phyloP scores from a whole-genome alignment of 1,140 invertebrate species.

The Odontomachus brunneus region DNA sequence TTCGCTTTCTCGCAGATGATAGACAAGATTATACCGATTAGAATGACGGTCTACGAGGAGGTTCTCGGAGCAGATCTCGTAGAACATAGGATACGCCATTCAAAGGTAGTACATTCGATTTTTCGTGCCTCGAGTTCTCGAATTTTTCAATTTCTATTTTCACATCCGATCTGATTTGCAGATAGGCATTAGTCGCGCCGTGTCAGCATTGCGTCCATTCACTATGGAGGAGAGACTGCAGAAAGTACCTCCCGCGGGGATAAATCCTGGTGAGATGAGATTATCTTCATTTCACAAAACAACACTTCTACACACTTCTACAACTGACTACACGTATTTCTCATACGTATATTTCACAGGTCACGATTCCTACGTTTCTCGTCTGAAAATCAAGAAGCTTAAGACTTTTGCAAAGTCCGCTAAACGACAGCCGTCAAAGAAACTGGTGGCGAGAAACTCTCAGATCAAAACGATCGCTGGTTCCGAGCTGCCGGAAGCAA shows the following conservation, averaged over 20 bases:
- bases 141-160: conserved; percentile 24
- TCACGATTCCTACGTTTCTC: conserved; percentile 80
- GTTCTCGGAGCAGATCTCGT: conserved; percentile 94
- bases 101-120: conserved; percentile 81
- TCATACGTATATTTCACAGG: conserved; percentile 70
- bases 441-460: conserved; percentile 29
- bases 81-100: conserved; percentile 92
- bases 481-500: conserved; percentile 9
- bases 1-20: conserved; percentile 85
- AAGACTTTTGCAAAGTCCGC: conserved; percentile 72
- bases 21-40: conserved; percentile 92
- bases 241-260: conserved; percentile 84
- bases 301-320: neutral
- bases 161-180: conserved; percentile 66
- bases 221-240: conserved; percentile 81
- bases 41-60: conserved; percentile 94
- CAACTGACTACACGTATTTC: conserved; percentile 13
- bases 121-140: too few relatives aligned
- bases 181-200: conserved; percentile 88
- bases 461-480: conserved; percentile 51
- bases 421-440: conserved; percentile 68
- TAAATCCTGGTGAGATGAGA: conserved; percentile 86
- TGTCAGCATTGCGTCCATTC: conserved; percentile 86
- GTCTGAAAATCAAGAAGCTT: conserved; percentile 75
- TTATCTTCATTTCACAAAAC: neutral